A percentile compares a stretch with the other conserved stretches of the same genome.
These are phyloP conservation scores for Dichetophora obliterata DNA, from an alignment of 2,888 invertebrate species.

Conservation along the genomic window DNA sequence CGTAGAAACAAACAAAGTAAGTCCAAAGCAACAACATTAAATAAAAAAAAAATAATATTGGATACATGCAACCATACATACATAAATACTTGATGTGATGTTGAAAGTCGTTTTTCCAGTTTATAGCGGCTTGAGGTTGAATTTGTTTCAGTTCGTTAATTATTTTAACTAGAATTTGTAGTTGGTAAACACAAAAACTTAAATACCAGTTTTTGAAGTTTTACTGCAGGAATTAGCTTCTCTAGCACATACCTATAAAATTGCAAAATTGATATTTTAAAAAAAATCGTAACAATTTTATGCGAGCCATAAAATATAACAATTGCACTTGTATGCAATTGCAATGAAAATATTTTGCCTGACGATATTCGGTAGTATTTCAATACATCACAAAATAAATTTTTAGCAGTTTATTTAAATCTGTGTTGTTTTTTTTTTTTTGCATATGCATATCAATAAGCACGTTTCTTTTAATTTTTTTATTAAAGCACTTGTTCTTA, in stretches of 20 bases:
- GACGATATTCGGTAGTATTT: background rate
- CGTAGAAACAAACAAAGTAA: background rate
- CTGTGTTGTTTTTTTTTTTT: background rate
- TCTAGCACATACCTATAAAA: background rate
- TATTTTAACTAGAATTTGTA: background rate
- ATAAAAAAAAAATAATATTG: conserved; percentile 37
- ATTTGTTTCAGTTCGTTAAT: conserved; percentile 14
- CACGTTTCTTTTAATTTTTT: too few species aligned
- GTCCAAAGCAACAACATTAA: conserved; percentile 32
- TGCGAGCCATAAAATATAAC: background rate
- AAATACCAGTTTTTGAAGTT: too few species aligned
- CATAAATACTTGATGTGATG: conserved; percentile 52
- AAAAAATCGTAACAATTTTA: too few species aligned
- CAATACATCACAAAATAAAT: background rate
- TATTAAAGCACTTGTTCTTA: too few species aligned
- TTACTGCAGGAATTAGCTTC: too few species aligned
- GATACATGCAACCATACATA: conserved; percentile 34
- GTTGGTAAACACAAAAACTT: background rate
- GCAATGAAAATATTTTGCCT: background rate
- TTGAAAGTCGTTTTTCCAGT: conserved; percentile 68
- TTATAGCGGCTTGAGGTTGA: conserved; percentile 43
- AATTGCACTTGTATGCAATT: background rate
- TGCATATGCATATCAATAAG: background rate
- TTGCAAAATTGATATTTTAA: background rate
- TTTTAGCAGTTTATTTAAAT: background rate